phyloP scores from a whole-genome alignment of 2,797 vertebrate species.

The Limosa lapponica region DNA sequence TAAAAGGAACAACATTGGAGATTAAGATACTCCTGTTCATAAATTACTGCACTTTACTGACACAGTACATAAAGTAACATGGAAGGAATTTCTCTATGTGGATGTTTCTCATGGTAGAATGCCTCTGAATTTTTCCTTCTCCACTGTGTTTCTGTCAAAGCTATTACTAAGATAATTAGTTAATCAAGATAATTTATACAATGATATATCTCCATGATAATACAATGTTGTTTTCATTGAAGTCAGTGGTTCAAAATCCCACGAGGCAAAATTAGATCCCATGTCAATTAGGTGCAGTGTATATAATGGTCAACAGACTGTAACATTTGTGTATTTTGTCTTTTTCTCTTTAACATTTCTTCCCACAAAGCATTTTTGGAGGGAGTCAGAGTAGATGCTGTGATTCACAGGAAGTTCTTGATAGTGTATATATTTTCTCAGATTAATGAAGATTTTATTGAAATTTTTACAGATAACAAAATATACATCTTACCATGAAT shows the following conservation, averaged over 20 bases:
- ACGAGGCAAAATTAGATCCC: not conserved
- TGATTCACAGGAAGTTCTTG: not conserved
- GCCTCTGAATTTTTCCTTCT: not conserved
- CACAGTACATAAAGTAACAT: not conserved
- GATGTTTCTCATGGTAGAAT: not conserved
- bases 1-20: not conserved
- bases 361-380: not conserved
- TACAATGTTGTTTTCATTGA: not conserved
- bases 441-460: not conserved
- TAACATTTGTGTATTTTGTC: not conserved
- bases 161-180: not conserved
- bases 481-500: not conserved
- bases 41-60: not conserved
- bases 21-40: not conserved
- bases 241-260: not conserved
- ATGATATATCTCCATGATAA: not conserved
- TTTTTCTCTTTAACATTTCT: not conserved
- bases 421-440: not conserved
- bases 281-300: not conserved
- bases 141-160: not conserved
- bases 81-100: not conserved
- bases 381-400: not conserved
- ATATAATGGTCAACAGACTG: not conserved
- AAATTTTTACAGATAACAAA: not conserved
- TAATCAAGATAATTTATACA: not conserved